A percentile compares a stretch with the other conserved stretches of the same genome.
Conservation (phyloP, 1,140 invertebrate species). For the Choristoneura fumiferana region DNA sequence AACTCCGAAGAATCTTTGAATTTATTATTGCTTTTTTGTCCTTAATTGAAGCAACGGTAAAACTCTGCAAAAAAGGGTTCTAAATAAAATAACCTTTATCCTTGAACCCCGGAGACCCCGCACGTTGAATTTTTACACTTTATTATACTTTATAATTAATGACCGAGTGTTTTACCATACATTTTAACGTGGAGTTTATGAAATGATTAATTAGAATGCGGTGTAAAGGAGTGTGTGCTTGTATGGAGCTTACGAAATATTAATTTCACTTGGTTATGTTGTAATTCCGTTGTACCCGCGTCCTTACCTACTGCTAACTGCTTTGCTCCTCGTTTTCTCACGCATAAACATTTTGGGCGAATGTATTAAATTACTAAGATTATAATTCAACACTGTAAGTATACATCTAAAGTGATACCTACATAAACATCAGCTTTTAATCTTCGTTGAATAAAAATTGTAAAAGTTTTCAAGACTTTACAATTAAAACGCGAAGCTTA, state of each 20-base stretch:
- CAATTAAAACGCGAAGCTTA: too few species aligned
- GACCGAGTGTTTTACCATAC: neutral
- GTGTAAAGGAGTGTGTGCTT: neutral
- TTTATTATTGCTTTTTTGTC: neutral
- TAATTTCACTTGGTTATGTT: conserved; percentile 10
- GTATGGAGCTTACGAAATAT: conserved; percentile 1
- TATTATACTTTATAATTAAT: conserved; percentile 18
- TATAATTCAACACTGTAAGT: too few species aligned
- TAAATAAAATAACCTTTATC: conserved; percentile 2
- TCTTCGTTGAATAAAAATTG: too few species aligned
- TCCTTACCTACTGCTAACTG: too few species aligned
- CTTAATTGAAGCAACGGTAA: conserved; percentile 1
- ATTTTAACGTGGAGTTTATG: conserved; percentile 15
- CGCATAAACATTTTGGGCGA: too few species aligned
- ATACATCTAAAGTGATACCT: too few species aligned
- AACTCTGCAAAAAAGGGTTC: neutral
- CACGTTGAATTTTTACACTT: conserved; percentile 5
- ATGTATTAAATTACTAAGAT: too few species aligned
- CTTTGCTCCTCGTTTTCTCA: too few species aligned
- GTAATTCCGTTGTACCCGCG: neutral
- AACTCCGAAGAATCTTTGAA: conserved; percentile 3
- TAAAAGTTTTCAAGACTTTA: too few species aligned
- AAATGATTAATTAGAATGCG: conserved; percentile 5
- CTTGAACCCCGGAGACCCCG: neutral
- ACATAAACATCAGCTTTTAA: too few species aligned